Evolutionary conservation across 1,140 invertebrate genomes (phyloP).

Genomic region (fruit fly (Drosophila melanogaster)): DNA sequence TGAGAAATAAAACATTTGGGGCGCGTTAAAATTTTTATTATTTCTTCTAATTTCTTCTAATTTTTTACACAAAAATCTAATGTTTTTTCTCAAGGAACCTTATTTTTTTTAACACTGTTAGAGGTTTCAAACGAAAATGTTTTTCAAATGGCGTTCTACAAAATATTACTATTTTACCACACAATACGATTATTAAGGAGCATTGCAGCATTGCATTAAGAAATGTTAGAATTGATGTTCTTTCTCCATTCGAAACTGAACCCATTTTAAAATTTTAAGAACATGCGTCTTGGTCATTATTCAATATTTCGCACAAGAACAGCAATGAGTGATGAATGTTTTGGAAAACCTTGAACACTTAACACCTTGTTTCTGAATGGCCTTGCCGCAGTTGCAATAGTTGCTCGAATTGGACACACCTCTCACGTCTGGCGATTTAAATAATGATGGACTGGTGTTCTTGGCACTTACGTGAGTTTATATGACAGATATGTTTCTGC

Average conservation of each 20-base stretch:
- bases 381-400: conserved; percentile 18
- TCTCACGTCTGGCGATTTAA: conserved; percentile 9
- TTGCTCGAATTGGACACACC: conserved; percentile 48
- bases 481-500: conserved; percentile 13
- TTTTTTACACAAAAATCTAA: no score
- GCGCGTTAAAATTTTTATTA: no score
- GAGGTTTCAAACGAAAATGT: no score
- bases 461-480: conserved; percentile 46
- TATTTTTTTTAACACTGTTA: no score
- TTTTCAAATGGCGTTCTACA: no score
- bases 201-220: no score
- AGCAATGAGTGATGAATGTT: conserved; percentile 12
- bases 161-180: no score
- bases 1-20: no score
- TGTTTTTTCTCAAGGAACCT: no score
- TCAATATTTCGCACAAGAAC: conserved; percentile 16
- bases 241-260: background rate
- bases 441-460: background rate
- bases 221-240: no score
- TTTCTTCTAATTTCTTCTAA: no score
- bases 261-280: background rate
- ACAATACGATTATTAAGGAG: no score
- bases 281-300: background rate
- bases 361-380: conserved; percentile 37
- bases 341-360: conserved; percentile 64